Evolutionary conservation across 2,888 invertebrate genomes (phyloP).

Genomic region (Hirtodrosophila histrioides): DNA sequence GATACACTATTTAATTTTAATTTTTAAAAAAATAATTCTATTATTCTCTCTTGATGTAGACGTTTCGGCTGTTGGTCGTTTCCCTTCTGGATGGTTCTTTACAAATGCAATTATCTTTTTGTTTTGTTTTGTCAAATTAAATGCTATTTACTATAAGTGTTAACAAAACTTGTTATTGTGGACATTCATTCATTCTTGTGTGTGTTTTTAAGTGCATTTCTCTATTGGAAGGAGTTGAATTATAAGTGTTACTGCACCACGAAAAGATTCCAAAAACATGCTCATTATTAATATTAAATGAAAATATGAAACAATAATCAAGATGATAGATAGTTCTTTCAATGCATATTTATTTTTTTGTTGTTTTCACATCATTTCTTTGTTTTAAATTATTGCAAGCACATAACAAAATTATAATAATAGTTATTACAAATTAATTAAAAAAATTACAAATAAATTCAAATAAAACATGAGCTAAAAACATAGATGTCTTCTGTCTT

Average conservation of each 20-base stretch:
- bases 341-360: slow-evolving; percentile 58
- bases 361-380: slow-evolving; percentile 50
- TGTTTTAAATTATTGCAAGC: slow-evolving; percentile 74
- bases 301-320: slow-evolving; percentile 31
- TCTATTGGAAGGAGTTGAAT: slow-evolving; percentile 68
- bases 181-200: slow-evolving; percentile 27
- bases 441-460: slow-evolving; percentile 77
- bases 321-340: slow-evolving; percentile 31
- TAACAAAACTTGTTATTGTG: slow-evolving; percentile 42
- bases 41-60: slow-evolving; percentile 48
- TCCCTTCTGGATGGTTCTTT: slow-evolving; percentile 64
- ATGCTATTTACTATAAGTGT: slow-evolving; percentile 40
- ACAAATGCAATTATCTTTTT: slow-evolving; percentile 38
- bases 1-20: slow-evolving; percentile 23
- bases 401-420: slow-evolving; percentile 71
- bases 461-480: slow-evolving; percentile 78
- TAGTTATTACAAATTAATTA: slow-evolving; percentile 71
- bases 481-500: slow-evolving; percentile 75
- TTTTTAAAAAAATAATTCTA: slow-evolving; percentile 55
- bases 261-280: slow-evolving; percentile 15
- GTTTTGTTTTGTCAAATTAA: slow-evolving; percentile 52
- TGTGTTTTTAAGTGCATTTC: slow-evolving; percentile 39
- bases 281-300: slow-evolving; percentile 11
- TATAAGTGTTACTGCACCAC: slow-evolving; percentile 33
- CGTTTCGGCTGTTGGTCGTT: slow-evolving; percentile 69